phyloP scores from a whole-genome alignment of 2,797 vertebrate species.

The Myoxocephalus aenaeus region DNA sequence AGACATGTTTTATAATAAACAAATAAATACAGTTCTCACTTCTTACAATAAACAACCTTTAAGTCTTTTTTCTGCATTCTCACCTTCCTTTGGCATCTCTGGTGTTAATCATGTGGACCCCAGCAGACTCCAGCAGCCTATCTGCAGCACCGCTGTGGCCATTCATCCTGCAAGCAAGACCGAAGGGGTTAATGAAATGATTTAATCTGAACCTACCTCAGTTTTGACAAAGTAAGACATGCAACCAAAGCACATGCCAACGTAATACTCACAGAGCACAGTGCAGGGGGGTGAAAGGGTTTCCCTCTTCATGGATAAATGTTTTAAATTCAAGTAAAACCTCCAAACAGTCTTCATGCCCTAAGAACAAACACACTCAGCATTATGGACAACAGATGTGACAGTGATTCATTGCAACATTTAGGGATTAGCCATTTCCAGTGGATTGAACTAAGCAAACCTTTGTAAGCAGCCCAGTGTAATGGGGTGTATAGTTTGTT shows the following conservation, averaged over 20 bases:
- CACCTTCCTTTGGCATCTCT: slow-evolving; percentile 99
- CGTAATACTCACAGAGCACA: slow-evolving; percentile 95
- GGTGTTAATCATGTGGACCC: slow-evolving; percentile 93
- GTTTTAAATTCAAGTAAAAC: slow-evolving; percentile 99
- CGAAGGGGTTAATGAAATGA: background rate
- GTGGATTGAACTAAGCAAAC: slow-evolving; percentile 74
- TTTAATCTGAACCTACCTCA: background rate
- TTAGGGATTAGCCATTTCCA: slow-evolving; percentile 6
- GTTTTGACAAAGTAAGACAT: slow-evolving; percentile 2
- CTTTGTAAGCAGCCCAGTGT: slow-evolving; percentile 98
- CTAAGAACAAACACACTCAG: slow-evolving; percentile 75
- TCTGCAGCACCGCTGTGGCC: slow-evolving; percentile 94
- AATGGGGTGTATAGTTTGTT: slow-evolving; percentile 95
- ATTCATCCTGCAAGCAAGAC: slow-evolving; percentile 87
- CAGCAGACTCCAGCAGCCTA: slow-evolving; percentile 89
- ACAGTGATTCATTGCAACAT: background rate
- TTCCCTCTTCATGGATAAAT: slow-evolving; percentile 94
- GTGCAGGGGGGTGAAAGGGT: slow-evolving; percentile 98
- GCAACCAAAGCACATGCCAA: background rate
- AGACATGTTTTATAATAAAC: background rate
- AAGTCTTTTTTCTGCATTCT: slow-evolving; percentile 49
- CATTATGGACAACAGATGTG: slow-evolving; percentile 3
- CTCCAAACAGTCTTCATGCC: slow-evolving; percentile 99
- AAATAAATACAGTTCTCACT: background rate
- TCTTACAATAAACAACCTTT: too few species aligned